A percentile compares a stretch with the other conserved stretches of the same genome.
These are phyloP conservation scores for Nemopilema nomurai DNA, from an alignment of 30 jellyfish, hydroid and myxozoan genomes.

Conservation along the genomic window DNA sequence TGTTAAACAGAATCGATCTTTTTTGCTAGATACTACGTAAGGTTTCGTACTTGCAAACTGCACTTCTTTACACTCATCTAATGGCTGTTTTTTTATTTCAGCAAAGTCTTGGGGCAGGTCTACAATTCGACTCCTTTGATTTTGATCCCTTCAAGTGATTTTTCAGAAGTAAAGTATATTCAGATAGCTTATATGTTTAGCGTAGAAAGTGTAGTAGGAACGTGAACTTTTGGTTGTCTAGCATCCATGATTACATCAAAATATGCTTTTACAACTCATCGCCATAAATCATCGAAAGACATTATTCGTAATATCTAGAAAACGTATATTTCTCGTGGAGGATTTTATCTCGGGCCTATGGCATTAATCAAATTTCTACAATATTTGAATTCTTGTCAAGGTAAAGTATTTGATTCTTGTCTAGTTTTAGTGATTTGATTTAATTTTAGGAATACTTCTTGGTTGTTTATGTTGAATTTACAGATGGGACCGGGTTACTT, in stretches of 20 bases:
- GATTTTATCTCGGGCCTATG: too few species aligned
- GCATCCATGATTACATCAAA: not conserved
- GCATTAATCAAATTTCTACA: too few species aligned
- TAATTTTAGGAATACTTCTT: not conserved
- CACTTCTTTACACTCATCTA: not conserved
- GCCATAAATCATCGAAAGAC: not conserved
- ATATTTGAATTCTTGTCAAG: too few species aligned
- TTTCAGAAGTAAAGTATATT: not conserved
- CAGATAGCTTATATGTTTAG: not conserved
- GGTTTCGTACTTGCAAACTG: not conserved
- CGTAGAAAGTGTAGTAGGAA: not conserved
- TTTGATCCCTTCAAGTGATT: constrained; percentile 38
- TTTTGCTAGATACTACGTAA: too few species aligned
- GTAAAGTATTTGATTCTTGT: too few species aligned
- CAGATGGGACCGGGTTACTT: not conserved
- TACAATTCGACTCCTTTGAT: constrained; percentile 32
- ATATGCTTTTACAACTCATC: not conserved
- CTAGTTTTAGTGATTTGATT: too few species aligned
- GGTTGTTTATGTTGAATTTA: not conserved
- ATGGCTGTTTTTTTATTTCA: not conserved
- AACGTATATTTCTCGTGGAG: too few species aligned
- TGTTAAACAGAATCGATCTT: too few species aligned
- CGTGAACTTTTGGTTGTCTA: not conserved
- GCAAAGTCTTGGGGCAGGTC: constrained; percentile 49
- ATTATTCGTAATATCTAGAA: too few species aligned